phyloP scores from a whole-genome alignment of 2,888 invertebrate genomes.

The Amphiduros pacificus region DNA sequence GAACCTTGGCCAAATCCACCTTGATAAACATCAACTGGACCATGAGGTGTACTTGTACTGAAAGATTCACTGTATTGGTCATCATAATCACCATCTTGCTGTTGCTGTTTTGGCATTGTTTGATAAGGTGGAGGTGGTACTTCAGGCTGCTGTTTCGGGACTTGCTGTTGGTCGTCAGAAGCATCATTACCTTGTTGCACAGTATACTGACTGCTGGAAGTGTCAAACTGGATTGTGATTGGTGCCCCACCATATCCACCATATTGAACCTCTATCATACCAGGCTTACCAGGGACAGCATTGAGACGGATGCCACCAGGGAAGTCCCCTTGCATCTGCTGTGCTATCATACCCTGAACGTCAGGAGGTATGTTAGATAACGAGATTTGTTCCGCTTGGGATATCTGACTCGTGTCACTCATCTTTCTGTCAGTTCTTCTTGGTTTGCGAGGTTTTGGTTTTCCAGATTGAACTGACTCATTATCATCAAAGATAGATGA shows the following conservation, averaged over 20 bases:
- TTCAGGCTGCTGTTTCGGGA: no score
- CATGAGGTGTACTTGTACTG: background rate
- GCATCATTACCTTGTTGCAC: conserved; percentile 1
- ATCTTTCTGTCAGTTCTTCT: background rate
- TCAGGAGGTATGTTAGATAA: background rate
- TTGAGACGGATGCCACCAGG: conserved; percentile 17
- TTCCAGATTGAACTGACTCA: background rate
- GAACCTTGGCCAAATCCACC: background rate
- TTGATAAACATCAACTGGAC: background rate
- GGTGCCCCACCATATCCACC: conserved; percentile 30
- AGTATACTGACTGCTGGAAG: conserved; percentile 14
- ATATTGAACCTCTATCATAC: conserved; percentile 34
- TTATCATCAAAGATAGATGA: no score
- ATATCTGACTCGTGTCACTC: background rate
- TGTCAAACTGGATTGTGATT: conserved; percentile 34
- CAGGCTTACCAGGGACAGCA: conserved; percentile 30
- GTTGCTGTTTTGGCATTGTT: no score
- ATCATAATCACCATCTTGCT: no score
- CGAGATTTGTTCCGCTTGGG: no score
- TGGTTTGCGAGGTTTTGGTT: background rate
- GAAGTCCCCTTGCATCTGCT: background rate
- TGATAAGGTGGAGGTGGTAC: no score
- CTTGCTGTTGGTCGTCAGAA: background rate
- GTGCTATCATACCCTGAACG: background rate
- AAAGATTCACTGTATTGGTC: background rate